These are phyloP conservation scores for Turritopsis dohrnii DNA, from an alignment of 30 jellyfish, hydroid and myxozoan species.

Conservation along the genomic window DNA sequence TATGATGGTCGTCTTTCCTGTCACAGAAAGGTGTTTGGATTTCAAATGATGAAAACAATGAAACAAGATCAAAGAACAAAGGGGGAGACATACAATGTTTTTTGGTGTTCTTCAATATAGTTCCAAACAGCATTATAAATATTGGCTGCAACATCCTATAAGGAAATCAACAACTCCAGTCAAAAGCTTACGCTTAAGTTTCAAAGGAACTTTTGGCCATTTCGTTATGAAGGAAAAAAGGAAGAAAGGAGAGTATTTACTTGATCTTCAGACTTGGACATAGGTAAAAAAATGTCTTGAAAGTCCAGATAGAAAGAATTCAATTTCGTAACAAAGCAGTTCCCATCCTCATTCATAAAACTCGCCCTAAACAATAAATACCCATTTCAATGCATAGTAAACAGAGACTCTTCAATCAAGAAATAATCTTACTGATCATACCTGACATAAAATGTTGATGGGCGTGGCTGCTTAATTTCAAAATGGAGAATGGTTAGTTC, in stretches of 20 bases:
- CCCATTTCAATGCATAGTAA: no score
- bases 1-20: neutral
- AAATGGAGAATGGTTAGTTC: neutral
- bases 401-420: neutral
- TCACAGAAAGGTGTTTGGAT: neutral
- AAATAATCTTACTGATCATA: no score
- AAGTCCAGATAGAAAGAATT: neutral
- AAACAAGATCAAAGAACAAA: neutral
- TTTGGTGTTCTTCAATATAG: neutral
- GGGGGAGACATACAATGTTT: neutral
- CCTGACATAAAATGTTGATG: neutral
- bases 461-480: neutral
- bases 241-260: no score
- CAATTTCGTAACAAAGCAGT: neutral
- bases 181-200: no score
- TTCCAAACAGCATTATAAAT: neutral
- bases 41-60: neutral
- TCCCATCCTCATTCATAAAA: neutral
- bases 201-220: no score
- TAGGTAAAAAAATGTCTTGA: neutral
- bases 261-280: neutral
- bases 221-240: no score
- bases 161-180: neutral
- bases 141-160: neutral
- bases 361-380: constrained; percentile 14